Percentiles rank a stretch among this genome's conserved stretches.
Evolutionary conservation across 2,113 vertebrate genomes (phyloP).

Genomic region (Rhipidura dahli): DNA sequence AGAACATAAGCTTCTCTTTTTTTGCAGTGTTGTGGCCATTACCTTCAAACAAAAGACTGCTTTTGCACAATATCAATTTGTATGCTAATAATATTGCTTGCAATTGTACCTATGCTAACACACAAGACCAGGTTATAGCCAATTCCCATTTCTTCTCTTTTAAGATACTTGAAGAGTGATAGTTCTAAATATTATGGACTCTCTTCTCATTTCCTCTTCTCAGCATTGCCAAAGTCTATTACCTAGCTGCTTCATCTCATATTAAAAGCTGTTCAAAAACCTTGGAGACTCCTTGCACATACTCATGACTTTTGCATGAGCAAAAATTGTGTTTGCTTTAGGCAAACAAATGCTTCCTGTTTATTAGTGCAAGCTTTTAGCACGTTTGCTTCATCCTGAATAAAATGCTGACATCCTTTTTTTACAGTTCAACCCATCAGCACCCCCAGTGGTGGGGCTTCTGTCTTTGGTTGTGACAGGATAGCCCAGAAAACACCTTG

Average conservation of each 20-base stretch:
- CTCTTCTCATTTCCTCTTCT: background rate
- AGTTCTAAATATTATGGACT: slow-evolving; percentile 14
- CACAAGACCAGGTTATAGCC: background rate
- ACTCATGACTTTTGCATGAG: background rate
- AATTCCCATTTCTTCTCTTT: background rate
- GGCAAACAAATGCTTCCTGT: background rate
- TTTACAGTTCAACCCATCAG: background rate
- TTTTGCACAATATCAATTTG: slow-evolving; percentile 40
- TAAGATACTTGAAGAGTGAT: background rate
- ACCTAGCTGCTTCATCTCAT: background rate
- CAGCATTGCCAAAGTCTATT: background rate
- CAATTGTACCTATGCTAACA: background rate
- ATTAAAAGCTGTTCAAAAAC: background rate
- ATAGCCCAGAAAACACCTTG: background rate
- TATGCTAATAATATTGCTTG: slow-evolving; percentile 42
- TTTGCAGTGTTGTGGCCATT: background rate
- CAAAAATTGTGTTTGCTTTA: background rate
- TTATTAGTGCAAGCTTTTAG: background rate
- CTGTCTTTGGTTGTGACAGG: background rate
- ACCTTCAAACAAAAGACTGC: background rate
- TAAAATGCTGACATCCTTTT: background rate
- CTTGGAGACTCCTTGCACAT: background rate
- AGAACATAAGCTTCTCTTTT: background rate
- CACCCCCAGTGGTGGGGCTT: background rate
- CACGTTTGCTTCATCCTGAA: background rate